Conservation (phyloP, 2,797 vertebrate species). For the Uromys caudimaculatus region DNA sequence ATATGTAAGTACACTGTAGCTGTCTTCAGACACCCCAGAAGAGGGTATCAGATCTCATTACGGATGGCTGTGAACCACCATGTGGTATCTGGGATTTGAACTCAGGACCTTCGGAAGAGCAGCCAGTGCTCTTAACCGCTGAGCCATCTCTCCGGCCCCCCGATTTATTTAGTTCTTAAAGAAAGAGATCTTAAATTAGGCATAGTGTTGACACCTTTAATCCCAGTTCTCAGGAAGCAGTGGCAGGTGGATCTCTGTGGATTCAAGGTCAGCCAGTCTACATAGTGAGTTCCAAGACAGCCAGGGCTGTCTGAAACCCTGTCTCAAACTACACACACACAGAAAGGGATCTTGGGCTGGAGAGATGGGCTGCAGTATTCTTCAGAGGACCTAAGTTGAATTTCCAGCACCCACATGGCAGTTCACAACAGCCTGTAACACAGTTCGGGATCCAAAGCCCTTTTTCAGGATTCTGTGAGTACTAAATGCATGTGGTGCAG, state of each 20-base stretch:
- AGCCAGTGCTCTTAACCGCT: no score
- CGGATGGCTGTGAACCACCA: no score
- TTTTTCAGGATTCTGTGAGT: background rate
- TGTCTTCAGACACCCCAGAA: no score
- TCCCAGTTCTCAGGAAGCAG: background rate
- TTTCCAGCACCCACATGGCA: background rate
- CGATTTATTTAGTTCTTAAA: conserved; percentile 51
- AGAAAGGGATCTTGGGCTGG: background rate
- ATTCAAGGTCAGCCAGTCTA: background rate
- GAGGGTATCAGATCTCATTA: no score
- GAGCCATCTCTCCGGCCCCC: no score
- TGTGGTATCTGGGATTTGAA: no score
- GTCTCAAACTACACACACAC: background rate
- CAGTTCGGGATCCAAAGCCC: background rate
- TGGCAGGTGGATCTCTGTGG: background rate
- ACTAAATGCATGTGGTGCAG: background rate
- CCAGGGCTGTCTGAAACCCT: background rate
- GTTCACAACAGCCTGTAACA: background rate
- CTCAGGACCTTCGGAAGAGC: no score
- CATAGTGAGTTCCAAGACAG: background rate
- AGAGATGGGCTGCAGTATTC: background rate
- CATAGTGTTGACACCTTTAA: background rate
- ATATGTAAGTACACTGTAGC: no score
- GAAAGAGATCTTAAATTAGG: background rate
- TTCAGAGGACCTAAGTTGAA: background rate